Evolutionary conservation across 64 coral and sea anemone species (phyloP).

Genomic region (Actinia tenebrosa): DNA sequence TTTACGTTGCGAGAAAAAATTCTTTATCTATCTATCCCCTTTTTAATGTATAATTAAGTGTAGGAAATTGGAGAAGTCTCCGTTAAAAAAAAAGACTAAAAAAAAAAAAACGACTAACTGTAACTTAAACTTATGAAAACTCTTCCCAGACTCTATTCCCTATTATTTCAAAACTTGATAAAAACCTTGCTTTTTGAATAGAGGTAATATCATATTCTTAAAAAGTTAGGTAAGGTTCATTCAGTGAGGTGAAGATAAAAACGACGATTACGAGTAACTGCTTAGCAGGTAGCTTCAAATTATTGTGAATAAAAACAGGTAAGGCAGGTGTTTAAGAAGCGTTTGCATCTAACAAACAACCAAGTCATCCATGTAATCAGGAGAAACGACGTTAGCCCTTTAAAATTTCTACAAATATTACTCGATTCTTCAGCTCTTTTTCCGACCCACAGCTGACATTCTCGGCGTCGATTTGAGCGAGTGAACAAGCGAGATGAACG

Average conservation of each 20-base stretch:
- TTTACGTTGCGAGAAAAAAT: too few relatives aligned
- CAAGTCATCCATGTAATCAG: conserved; percentile 27
- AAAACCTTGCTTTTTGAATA: too few relatives aligned
- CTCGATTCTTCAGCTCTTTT: background rate
- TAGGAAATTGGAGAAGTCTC: too few relatives aligned
- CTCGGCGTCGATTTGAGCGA: background rate
- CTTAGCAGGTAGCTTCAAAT: background rate
- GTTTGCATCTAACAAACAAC: background rate
- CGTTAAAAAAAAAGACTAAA: too few relatives aligned
- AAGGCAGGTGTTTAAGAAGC: background rate
- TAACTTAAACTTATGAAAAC: too few relatives aligned
- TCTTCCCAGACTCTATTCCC: too few relatives aligned
- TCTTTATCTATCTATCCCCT: too few relatives aligned
- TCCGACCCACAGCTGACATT: background rate
- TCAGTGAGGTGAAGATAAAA: background rate
- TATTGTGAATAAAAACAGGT: background rate
- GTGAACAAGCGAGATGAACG: background rate
- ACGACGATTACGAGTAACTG: background rate
- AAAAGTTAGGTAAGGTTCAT: too few relatives aligned
- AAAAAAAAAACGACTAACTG: too few relatives aligned
- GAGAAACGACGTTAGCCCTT: background rate
- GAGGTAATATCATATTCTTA: too few relatives aligned
- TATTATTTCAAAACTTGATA: too few relatives aligned
- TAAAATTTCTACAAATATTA: background rate
- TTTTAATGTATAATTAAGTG: too few relatives aligned